These are phyloP conservation scores for Blastobasis adustella DNA, from an alignment of 2,888 invertebrate genomes.

Conservation along the genomic window DNA sequence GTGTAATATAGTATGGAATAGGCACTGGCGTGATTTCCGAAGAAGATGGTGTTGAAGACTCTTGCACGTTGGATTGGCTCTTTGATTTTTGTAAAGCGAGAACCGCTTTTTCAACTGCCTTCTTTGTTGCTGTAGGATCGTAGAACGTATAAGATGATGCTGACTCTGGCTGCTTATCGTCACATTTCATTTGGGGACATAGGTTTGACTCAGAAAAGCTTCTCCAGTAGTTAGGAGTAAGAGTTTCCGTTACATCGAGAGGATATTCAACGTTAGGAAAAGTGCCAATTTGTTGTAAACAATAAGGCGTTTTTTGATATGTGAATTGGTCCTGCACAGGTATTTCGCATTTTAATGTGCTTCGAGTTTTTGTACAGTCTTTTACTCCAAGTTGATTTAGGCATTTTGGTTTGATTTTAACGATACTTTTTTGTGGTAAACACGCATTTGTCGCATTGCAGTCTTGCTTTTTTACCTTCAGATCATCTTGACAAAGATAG, in stretches of 20 bases:
- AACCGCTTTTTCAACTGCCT: conserved; percentile 5
- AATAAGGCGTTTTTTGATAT: conserved; percentile 13
- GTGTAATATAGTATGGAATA: too few species aligned
- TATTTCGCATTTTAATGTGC: too few species aligned
- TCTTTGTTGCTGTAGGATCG: conserved; percentile 1
- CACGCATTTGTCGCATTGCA: not conserved
- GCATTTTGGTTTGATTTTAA: not conserved
- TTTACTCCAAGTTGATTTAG: too few species aligned
- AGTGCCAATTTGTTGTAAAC: conserved; percentile 18
- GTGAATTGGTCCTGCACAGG: conserved; percentile 7
- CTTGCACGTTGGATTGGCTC: not conserved
- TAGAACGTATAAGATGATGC: not conserved
- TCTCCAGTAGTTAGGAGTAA: conserved; percentile 44
- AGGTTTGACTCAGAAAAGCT: conserved; percentile 10
- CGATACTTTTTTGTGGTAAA: not conserved
- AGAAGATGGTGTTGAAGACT: too few species aligned
- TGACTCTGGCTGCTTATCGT: not conserved
- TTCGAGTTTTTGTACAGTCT: too few species aligned
- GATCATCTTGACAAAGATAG: not conserved
- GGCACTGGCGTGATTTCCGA: too few species aligned
- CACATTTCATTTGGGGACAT: not conserved
- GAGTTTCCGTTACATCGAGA: conserved; percentile 37
- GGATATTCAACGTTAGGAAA: conserved; percentile 60
- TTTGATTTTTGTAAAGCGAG: conserved; percentile 2
- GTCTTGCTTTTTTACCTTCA: not conserved